A percentile compares a stretch with the other conserved stretches of the same genome.
phyloP scores from a whole-genome alignment of 2,113 vertebrate genomes.

The Chaetura pelagica region DNA sequence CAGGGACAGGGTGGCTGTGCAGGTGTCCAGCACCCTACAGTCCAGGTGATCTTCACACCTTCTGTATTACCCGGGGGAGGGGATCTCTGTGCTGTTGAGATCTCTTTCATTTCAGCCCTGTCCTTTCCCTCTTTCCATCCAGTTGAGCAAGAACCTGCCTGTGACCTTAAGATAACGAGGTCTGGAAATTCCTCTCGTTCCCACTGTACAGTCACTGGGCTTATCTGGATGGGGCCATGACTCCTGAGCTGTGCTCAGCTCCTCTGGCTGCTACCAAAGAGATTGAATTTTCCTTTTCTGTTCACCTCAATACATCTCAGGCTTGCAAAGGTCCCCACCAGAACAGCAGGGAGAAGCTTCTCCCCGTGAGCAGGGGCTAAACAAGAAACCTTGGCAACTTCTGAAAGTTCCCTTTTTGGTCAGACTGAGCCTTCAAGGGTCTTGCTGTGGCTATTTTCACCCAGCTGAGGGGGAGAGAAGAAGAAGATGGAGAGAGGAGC shows the following conservation, averaged over 20 bases:
- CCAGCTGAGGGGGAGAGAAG: background rate
- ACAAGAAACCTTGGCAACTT: background rate
- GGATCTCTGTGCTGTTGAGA: background rate
- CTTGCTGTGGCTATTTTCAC: background rate
- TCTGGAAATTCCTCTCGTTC: background rate
- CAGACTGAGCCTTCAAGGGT: background rate
- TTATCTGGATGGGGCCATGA: background rate
- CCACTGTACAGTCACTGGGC: background rate
- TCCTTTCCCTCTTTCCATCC: background rate
- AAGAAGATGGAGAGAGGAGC: background rate
- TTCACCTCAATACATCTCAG: background rate
- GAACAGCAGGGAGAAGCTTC: background rate
- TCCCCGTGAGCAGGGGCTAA: background rate
- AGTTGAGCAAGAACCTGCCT: background rate
- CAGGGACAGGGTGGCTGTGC: background rate
- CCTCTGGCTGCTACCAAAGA: background rate
- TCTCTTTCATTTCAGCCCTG: background rate
- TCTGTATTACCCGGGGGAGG: background rate
- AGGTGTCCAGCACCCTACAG: accelerated
- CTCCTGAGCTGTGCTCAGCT: background rate
- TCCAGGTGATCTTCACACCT: background rate
- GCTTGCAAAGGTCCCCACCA: background rate
- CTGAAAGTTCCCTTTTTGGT: background rate
- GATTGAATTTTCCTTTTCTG: background rate
- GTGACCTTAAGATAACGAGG: background rate